Evolutionary conservation across 2,888 invertebrate species (phyloP).

Genomic region (Nemapogon koenigi): DNA sequence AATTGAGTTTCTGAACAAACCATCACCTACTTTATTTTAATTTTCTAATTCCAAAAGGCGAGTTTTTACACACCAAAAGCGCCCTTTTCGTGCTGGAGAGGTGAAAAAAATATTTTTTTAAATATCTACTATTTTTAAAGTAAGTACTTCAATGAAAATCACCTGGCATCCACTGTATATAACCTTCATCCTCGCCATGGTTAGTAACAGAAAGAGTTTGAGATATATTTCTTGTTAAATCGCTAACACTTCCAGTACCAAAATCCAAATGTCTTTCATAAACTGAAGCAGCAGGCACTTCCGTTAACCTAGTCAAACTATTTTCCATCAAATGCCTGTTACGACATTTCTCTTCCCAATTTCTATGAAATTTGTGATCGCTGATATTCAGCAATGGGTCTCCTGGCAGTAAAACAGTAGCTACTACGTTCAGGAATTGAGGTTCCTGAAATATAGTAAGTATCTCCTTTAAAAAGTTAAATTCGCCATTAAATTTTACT

Average conservation of each 20-base stretch:
- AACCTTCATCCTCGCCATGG: conserved; percentile 43
- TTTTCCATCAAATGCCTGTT: conserved; percentile 49
- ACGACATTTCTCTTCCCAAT: conserved; percentile 33
- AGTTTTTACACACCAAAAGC: no score
- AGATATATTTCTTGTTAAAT: conserved; percentile 45
- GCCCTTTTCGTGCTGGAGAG: no score
- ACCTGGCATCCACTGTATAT: conserved; percentile 53
- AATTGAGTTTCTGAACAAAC: no score
- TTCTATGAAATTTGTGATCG: conserved; percentile 38
- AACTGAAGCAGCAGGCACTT: conserved; percentile 46
- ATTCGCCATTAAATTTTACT: no score
- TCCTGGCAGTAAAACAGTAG: conserved; percentile 35
- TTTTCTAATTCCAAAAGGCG: no score
- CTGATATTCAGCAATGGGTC: conserved; percentile 33
- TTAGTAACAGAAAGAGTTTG: conserved; percentile 52
- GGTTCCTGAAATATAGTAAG: conserved; percentile 32
- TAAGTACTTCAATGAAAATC: no score
- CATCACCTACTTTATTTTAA: no score
- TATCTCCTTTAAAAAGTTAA: no score
- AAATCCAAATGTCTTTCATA: conserved; percentile 49
- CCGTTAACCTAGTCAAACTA: conserved; percentile 36
- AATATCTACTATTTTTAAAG: not conserved
- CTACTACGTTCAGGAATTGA: conserved; percentile 36
- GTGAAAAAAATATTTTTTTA: not conserved
- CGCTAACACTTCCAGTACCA: conserved; percentile 37